These are phyloP conservation scores for Phaetusa simplex DNA, from an alignment of 2,113 vertebrate species.

Conservation along the genomic window DNA sequence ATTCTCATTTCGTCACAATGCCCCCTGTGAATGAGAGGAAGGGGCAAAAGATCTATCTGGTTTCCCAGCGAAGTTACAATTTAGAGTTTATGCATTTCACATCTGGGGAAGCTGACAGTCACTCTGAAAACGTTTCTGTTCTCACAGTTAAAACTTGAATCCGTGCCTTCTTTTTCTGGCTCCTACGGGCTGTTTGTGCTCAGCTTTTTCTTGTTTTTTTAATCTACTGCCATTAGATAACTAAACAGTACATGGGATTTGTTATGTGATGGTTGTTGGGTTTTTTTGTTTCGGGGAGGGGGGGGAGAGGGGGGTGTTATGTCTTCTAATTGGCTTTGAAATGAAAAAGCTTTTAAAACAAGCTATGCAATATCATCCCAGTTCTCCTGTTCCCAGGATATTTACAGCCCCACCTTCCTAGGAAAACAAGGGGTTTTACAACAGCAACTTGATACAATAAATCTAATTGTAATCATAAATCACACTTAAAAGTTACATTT, in stretches of 20 bases:
- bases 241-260: not conserved
- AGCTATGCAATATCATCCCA: not conserved
- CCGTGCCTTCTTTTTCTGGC: conserved; percentile 27
- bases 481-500: not conserved
- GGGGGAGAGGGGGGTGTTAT: not conserved
- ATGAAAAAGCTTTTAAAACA: not conserved
- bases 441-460: not conserved
- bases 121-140: conserved; percentile 34
- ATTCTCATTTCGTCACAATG: conserved; percentile 7
- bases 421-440: not conserved
- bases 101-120: conserved; percentile 47
- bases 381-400: not conserved
- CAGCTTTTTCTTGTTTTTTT: conserved; percentile 1
- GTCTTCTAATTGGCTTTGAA: not conserved
- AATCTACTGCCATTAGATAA: conserved; percentile 37
- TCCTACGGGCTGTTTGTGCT: not conserved
- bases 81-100: conserved; percentile 1
- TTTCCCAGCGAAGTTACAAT: conserved; percentile 30
- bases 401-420: not conserved
- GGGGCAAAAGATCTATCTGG: not conserved
- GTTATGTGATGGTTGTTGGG: not conserved
- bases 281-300: not conserved
- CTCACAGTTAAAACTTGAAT: conserved; percentile 61
- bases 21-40: not conserved
- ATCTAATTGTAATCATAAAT: conserved; percentile 14